Percentiles rank a stretch among this genome's conserved stretches.
phyloP scores from a whole-genome alignment of 2,797 vertebrate species.

The Anguilla anguilla region DNA sequence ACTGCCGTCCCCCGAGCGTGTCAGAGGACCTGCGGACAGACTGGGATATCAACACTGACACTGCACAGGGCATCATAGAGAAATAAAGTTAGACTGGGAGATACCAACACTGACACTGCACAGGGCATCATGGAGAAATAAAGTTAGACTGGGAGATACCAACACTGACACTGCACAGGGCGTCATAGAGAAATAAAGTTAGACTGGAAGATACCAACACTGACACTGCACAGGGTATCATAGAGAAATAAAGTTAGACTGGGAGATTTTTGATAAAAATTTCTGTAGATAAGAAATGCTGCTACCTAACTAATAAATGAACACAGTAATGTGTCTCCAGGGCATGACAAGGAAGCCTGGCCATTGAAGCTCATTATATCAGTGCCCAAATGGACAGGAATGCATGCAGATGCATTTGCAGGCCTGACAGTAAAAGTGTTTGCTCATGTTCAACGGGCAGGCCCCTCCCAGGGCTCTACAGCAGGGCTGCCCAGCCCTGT shows the following conservation, averaged over 20 bases:
- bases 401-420: not conserved
- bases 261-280: not conserved
- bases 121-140: too few species aligned
- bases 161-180: not conserved
- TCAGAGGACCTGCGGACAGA: not conserved
- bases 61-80: too few species aligned
- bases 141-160: too few species aligned
- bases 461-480: not conserved
- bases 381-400: not conserved
- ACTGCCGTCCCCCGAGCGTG: conserved; percentile 52
- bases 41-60: conserved; percentile 1
- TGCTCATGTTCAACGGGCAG: not conserved
- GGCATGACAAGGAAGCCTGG: not conserved
- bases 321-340: not conserved
- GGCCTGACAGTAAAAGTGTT: not conserved
- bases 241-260: not conserved
- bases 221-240: not conserved
- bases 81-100: too few species aligned
- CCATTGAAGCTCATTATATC: not conserved
- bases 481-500: too few species aligned
- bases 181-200: not conserved
- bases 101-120: too few species aligned
- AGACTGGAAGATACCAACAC: not conserved
- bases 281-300: not conserved
- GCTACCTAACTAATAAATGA: too few species aligned